Conservation (phyloP, 2,888 invertebrate species). For the Pheosia tremula region DNA sequence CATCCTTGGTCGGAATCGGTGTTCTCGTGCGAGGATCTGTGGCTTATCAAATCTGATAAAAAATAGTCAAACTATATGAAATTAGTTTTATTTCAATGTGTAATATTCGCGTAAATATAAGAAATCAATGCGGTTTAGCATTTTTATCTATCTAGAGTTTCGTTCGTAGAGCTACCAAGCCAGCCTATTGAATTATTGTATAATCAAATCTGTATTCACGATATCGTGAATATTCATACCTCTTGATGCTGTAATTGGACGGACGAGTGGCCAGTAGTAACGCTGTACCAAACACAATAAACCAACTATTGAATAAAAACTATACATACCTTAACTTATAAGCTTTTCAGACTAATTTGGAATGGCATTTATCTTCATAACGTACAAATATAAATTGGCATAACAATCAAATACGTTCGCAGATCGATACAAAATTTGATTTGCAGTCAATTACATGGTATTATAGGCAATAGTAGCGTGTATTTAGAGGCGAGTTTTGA, state of each 20-base stretch:
- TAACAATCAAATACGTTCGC: conserved; percentile 31
- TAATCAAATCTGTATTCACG: conserved; percentile 68
- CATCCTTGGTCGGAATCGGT: no score
- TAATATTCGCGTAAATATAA: no score
- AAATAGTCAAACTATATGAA: no score
- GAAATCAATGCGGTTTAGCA: no score
- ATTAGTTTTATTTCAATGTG: no score
- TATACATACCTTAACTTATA: conserved; percentile 3
- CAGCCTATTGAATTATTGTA: conserved; percentile 51
- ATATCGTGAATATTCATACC: conserved; percentile 71
- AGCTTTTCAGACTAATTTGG: conserved; percentile 16
- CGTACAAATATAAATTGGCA: conserved; percentile 12
- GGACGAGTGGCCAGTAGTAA: conserved; percentile 58
- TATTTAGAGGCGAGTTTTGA: conserved; percentile 6
- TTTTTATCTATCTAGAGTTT: no score
- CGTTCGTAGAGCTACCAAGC: conserved; percentile 9
- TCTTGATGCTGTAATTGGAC: conserved; percentile 71
- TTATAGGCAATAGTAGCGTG: conserved; percentile 10
- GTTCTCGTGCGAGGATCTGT: no score
- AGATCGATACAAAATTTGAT: conserved; percentile 33
- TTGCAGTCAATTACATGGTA: conserved; percentile 23
- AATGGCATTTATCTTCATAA: not conserved
- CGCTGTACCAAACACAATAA: conserved; percentile 39
- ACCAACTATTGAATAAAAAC: conserved; percentile 3
- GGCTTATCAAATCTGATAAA: no score